A percentile compares a stretch with the other conserved stretches of the same genome.
Conservation (phyloP, 2,113 vertebrate species). For the Zapus hudsonius region DNA sequence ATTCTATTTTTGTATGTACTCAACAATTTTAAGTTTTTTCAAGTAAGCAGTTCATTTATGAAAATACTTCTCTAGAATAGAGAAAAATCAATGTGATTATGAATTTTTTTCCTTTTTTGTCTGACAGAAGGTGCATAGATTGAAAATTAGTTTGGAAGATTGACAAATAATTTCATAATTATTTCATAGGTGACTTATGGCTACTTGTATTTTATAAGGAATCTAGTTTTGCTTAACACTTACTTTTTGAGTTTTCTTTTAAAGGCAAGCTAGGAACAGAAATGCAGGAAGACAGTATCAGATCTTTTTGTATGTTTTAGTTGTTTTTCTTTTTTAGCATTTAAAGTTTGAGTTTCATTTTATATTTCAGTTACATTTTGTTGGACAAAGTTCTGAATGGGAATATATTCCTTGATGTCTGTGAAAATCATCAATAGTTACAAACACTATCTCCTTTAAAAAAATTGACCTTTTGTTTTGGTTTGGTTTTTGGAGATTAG, state of each 20-base stretch:
- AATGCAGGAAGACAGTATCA: background rate
- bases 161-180: background rate
- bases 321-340: background rate
- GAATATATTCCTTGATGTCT: slow-evolving; percentile 16
- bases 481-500: background rate
- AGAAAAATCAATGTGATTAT: background rate
- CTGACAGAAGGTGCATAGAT: background rate
- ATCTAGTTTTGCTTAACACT: slow-evolving; percentile 4
- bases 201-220: background rate
- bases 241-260: slow-evolving; percentile 8
- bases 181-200: slow-evolving; percentile 24
- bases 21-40: background rate
- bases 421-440: background rate
- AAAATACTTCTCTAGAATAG: background rate
- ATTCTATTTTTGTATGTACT: slow-evolving; percentile 20
- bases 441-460: slow-evolving; percentile 6
- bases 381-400: background rate
- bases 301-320: slow-evolving; percentile 15
- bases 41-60: background rate
- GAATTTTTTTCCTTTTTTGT: slow-evolving; percentile 38
- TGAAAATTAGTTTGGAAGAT: slow-evolving; percentile 14
- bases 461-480: background rate
- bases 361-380: slow-evolving; percentile 24
- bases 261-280: background rate
- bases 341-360: slow-evolving; percentile 26